phyloP scores from a whole-genome alignment of 2,888 invertebrate species.

The Ectemnius cavifrons region DNA sequence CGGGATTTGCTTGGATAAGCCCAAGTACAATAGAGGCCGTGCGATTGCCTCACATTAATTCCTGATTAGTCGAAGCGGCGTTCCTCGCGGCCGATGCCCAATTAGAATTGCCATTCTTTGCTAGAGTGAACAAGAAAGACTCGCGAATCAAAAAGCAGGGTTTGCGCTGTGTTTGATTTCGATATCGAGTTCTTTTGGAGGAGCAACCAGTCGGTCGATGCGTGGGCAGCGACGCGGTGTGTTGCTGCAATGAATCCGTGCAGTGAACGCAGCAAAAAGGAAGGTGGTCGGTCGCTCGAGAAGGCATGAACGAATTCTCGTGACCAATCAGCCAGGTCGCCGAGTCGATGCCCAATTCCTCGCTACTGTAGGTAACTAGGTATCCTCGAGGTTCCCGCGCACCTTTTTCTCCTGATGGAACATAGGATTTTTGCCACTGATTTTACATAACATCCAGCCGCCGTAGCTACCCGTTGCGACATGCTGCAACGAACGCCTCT shows the following conservation, averaged over 20 bases:
- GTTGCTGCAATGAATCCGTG: slow-evolving; percentile 32
- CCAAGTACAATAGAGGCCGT: too few species aligned
- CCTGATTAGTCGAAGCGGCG: too few species aligned
- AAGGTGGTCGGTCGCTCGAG: slow-evolving; percentile 42
- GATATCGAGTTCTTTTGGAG: slow-evolving; percentile 7
- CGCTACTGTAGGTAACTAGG: slow-evolving; percentile 66
- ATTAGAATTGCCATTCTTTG: slow-evolving; percentile 2
- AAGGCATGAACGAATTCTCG: slow-evolving; percentile 63
- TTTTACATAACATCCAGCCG: slow-evolving; percentile 66
- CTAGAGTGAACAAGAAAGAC: not conserved
- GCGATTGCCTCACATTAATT: too few species aligned
- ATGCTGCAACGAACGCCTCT: slow-evolving; percentile 29
- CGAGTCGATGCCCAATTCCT: slow-evolving; percentile 65
- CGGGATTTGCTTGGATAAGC: too few species aligned
- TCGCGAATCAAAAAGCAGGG: not conserved
- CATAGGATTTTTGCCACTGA: slow-evolving; percentile 59
- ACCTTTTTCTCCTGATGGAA: slow-evolving; percentile 48
- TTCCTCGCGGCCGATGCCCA: not conserved
- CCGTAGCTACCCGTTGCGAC: slow-evolving; percentile 58
- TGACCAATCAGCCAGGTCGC: slow-evolving; percentile 66
- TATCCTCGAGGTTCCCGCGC: slow-evolving; percentile 51
- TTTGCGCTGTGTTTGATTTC: slow-evolving; percentile 8
- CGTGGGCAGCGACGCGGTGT: slow-evolving; percentile 18
- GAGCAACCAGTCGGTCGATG: slow-evolving; percentile 18
- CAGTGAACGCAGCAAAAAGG: slow-evolving; percentile 45